A percentile compares a stretch with the other conserved stretches of the same genome.
Evolutionary conservation across 2,797 vertebrate genomes (phyloP).

Genomic region (Toxotes lorentzi): DNA sequence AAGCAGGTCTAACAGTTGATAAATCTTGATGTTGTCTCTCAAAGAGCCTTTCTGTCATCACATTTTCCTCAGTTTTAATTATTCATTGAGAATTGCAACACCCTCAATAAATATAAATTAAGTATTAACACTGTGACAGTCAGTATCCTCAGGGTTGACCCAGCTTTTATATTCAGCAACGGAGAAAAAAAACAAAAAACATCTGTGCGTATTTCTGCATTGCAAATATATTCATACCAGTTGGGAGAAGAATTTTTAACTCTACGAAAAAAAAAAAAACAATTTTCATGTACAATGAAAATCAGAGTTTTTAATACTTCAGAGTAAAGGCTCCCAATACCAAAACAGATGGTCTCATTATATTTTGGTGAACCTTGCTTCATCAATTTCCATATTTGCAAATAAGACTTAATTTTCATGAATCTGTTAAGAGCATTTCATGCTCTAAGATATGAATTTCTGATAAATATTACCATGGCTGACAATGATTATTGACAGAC

Average conservation of each 20-base stretch:
- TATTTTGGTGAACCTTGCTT: constrained; percentile 16
- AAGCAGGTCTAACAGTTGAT: too few species aligned
- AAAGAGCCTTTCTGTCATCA: neutral
- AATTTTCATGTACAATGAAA: neutral
- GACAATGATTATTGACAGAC: neutral
- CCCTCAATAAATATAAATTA: constrained; percentile 18
- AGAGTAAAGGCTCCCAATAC: neutral
- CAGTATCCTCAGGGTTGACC: neutral
- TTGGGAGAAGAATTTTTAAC: neutral
- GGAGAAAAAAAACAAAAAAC: neutral
- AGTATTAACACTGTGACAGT: neutral
- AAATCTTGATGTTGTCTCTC: neutral
- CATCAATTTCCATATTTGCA: constrained; percentile 46
- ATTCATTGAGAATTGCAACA: constrained; percentile 19
- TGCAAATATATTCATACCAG: neutral
- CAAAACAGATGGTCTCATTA: constrained; percentile 47
- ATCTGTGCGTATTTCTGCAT: neutral
- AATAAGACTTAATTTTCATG: constrained; percentile 27
- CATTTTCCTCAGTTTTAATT: neutral
- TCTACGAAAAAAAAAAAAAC: too few species aligned
- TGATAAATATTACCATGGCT: constrained; percentile 4
- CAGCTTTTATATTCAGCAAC: neutral
- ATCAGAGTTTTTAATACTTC: constrained; percentile 22
- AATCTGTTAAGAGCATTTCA: constrained; percentile 13
- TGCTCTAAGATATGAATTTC: constrained; percentile 6